A percentile compares a stretch with the other conserved stretches of the same genome.
Evolutionary conservation across 2,888 invertebrate genomes (phyloP).

Genomic region (Melanostoma mellinum): DNA sequence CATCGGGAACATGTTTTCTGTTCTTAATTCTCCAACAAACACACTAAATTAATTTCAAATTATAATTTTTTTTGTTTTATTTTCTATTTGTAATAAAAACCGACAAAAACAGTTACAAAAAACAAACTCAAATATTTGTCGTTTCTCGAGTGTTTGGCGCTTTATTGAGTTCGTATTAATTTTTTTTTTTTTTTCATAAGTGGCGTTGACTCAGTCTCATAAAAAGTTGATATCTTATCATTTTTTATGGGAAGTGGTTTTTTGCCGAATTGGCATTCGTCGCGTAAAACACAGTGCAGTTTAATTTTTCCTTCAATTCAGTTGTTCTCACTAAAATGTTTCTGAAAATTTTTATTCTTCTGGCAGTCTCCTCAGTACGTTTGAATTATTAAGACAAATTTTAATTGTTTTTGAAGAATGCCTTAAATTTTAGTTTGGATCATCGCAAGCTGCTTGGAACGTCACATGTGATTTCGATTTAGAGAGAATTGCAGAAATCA

Average conservation of each 20-base stretch:
- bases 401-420: neutral
- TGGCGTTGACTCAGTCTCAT: neutral
- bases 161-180: too few relatives aligned
- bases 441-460: slow-evolving; percentile 42
- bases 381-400: neutral
- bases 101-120: slow-evolving; percentile 38
- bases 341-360: neutral
- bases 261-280: neutral
- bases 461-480: slow-evolving; percentile 61
- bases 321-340: neutral
- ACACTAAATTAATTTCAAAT: slow-evolving; percentile 52
- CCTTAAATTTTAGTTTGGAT: slow-evolving; percentile 11
- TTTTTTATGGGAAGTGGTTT: neutral
- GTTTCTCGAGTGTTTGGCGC: too few relatives aligned
- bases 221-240: slow-evolving; percentile 16
- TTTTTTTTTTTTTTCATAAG: too few relatives aligned
- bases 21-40: slow-evolving; percentile 43
- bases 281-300: neutral
- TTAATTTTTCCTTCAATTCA: neutral
- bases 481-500: slow-evolving; percentile 28
- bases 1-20: slow-evolving; percentile 36
- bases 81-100: slow-evolving; percentile 70
- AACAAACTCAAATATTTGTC: too few relatives aligned
- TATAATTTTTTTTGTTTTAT: slow-evolving; percentile 39
- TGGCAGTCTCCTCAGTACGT: slow-evolving; percentile 40